Conservation (phyloP, 2,888 invertebrate species). For the Xestoiulus laeticollis region DNA sequence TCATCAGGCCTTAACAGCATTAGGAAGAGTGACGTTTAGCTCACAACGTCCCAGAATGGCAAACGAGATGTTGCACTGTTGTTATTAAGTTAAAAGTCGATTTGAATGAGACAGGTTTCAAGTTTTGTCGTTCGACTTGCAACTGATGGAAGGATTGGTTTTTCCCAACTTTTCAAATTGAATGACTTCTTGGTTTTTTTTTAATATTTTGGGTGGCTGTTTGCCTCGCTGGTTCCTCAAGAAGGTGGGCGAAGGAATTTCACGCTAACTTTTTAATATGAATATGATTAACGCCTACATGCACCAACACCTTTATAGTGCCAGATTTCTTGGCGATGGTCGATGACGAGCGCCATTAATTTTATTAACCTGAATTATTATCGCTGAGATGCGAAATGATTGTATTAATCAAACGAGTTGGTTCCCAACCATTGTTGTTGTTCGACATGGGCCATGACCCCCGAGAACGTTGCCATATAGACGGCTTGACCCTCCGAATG, state of each 20-base stretch:
- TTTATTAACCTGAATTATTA: neutral
- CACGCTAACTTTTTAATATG: neutral
- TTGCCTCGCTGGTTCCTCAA: neutral
- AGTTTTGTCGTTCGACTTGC: neutral
- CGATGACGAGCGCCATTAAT: neutral
- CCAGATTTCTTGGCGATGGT: neutral
- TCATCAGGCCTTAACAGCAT: neutral
- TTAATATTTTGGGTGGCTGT: neutral
- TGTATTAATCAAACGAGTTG: neutral
- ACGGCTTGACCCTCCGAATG: neutral
- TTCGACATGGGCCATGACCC: neutral
- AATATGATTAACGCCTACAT: neutral
- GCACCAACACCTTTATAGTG: neutral
- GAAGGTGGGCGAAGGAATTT: conserved; percentile 10
- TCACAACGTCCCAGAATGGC: neutral
- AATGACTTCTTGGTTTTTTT: neutral
- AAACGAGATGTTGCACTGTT: neutral
- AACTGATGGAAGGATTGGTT: neutral
- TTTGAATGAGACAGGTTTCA: conserved; percentile 16
- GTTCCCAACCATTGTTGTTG: neutral
- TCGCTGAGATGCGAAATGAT: neutral
- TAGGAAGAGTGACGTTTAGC: conserved; percentile 14
- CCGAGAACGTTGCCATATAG: neutral
- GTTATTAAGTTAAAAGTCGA: conserved; percentile 30
- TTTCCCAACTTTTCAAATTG: neutral